Evolutionary conservation across 2,113 vertebrate genomes (phyloP).

Genomic region (Chlorodrepanis virens): DNA sequence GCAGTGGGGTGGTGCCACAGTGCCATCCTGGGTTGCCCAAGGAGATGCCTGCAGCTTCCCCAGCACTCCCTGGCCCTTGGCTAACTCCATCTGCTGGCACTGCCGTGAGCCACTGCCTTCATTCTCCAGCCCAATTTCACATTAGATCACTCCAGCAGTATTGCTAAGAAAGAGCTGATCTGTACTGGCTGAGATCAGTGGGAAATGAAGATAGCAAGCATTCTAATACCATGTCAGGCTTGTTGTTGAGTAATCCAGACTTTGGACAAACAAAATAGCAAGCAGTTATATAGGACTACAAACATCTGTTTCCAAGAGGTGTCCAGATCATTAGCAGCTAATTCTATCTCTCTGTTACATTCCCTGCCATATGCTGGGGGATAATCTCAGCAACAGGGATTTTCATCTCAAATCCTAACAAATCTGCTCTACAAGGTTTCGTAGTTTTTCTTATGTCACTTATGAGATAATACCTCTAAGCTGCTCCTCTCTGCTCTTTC

Average conservation of each 20-base stretch:
- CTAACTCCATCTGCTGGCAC: fast-evolving
- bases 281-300: background rate
- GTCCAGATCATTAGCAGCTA: conserved; percentile 48
- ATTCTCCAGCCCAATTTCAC: background rate
- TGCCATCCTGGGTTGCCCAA: background rate
- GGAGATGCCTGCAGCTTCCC: background rate
- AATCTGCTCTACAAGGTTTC: conserved; percentile 38
- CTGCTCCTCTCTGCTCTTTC: background rate
- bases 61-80: background rate
- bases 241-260: background rate
- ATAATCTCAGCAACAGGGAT: conserved; percentile 48
- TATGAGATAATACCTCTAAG: background rate
- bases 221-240: background rate
- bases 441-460: background rate
- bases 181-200: background rate
- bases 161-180: background rate
- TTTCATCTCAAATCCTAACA: conserved; percentile 57
- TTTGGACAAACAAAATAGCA: background rate
- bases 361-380: conserved; percentile 37
- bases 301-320: conserved; percentile 23
- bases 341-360: conserved; percentile 16
- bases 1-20: background rate
- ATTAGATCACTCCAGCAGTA: background rate
- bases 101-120: fast-evolving
- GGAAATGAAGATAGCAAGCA: background rate